Base-by-base conservation (phyloP, 2,113 vertebrate species). In the Poeciliopsis turrubarensis region DNA sequence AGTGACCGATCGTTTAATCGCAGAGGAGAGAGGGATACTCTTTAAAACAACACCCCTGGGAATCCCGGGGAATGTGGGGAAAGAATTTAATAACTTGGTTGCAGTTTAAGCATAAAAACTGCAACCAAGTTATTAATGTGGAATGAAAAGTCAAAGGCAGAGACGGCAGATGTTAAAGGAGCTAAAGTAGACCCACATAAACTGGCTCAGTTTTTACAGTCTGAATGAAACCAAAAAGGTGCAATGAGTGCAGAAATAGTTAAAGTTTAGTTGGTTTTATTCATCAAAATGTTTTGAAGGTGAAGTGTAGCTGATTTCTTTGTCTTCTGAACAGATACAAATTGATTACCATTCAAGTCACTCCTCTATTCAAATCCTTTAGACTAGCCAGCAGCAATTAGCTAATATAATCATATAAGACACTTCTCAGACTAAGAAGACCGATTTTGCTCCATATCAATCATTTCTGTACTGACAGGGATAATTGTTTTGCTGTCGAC, bases 1-100 rank as follows among this genome's bases (percentile, higher is more conserved):
- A 83, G 87, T 86, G 84, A 87, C 85, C 44, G 22, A 79, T 79
- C 71, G 77, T 78, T 80, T 70, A 73, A 85, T 80, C 41, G 37
- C 61, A 68, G 32, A 34, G 44, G 26, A 0, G 22, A n/a, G 34
- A 68, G 57, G 74, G 67, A 71, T 70, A 47, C 0, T 26, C 32
- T 70, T 67, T 63, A n/a, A 60, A 69, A 75, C 78, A 63, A 6
- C n/a, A 51, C 75, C 78, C 60, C 14, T 78, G 86, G 84, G 81
- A 80, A 80, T 66, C 73, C 12, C 32, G 22, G 71, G 60, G 77
- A 87, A 86, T 82, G 80, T 60, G 74, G 60, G 73, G 80, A 73
- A 80, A 77, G 37, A 68, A 67, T 70, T 60, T 9, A 72, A 34
- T 75, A 84, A 73, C 71, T 54, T 37, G 29, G 70, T 32, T 70